Percentiles rank a stretch among this genome's conserved stretches.
Conservation (phyloP, 2,797 vertebrate genomes). For the Sebastes glaucus region DNA sequence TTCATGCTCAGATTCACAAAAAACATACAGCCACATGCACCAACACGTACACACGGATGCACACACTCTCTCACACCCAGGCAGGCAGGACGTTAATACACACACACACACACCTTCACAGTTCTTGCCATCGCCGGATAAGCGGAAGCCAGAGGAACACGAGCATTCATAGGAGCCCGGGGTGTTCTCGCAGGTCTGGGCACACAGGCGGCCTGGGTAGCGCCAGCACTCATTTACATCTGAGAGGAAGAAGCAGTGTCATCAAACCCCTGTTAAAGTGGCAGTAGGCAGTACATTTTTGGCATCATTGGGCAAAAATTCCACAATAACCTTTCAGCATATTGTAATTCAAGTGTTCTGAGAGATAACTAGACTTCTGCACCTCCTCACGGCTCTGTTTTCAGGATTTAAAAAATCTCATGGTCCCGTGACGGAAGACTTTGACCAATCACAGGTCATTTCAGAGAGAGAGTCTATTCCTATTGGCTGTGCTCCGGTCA, state of each 20-base stretch:
- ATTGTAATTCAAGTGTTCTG: too few species aligned
- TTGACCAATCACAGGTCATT: too few species aligned
- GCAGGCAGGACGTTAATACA: constrained; percentile 31
- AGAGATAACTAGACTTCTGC: too few species aligned
- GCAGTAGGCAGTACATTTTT: too few species aligned
- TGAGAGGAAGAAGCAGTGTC: constrained; percentile 70
- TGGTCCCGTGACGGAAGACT: too few species aligned
- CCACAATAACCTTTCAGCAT: too few species aligned
- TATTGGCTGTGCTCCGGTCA: too few species aligned
- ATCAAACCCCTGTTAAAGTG: constrained; percentile 10
- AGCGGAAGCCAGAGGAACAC: constrained; percentile 91
- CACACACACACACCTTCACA: constrained; percentile 74
- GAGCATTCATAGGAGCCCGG: constrained; percentile 93
- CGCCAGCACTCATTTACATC: constrained; percentile 98
- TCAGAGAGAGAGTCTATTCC: too few species aligned
- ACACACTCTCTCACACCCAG: constrained; percentile 35
- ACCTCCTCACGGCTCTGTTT: too few species aligned
- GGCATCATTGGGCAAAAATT: too few species aligned
- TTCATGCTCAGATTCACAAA: constrained; percentile 45
- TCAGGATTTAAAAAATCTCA: too few species aligned
- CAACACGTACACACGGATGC: constrained; percentile 41
- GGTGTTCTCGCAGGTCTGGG: constrained; percentile 97
- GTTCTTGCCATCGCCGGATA: constrained; percentile 89
- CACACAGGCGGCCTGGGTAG: constrained; percentile 92
- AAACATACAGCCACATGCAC: constrained; percentile 41